Evolutionary conservation across 2,888 invertebrate species (phyloP), one percentile per base, ranked within the genome.

Genomic region (Sturmia bella): DNA sequence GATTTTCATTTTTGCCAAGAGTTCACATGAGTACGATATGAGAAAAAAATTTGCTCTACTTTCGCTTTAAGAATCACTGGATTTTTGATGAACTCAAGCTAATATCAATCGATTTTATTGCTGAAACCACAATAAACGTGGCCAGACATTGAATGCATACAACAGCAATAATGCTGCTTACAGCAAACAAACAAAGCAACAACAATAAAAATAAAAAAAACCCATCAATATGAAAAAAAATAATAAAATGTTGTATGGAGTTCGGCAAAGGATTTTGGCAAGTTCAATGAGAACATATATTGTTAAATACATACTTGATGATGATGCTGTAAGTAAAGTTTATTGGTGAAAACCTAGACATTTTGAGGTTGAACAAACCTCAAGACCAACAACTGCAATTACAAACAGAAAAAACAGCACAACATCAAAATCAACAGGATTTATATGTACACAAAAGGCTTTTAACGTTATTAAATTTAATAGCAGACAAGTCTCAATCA

Each of bases 91-190:
- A 74, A 61, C 15, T 63, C 54, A 15, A 27, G 77, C 77, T 64
- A 82, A 78, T 82, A 78, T 74, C 78, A 70, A 78, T 78, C 77
- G 82, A 82, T 82, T 78, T 78, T 78, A 82, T 78, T 82, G 74
- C 69, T 64, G 52, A 15, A 59, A 59, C 78, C 77, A 64, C 82
- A 82, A 78, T 74, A 82, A 82, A 77, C 77, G 57, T 82, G 74
- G 74, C 69, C 78, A 82, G 82, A 78, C 74, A 77, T 37, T 68
- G 54, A 69, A 73, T 73, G 72, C 72, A 59, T 73, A 39, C 59
- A 73, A 73, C 37, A 63, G 77, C 69, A 69, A 76, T 64, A 73
- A 59, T 57, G 48, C 70, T 70, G 57, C 48, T 48, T 21, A 61
- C 43, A 76, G 17, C 54, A 61, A 64, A 61, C 43, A 37, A 24